These are phyloP conservation scores for Rhinolophus sinicus DNA, from an alignment of 2,113 vertebrate genomes.

Conservation along the genomic window DNA sequence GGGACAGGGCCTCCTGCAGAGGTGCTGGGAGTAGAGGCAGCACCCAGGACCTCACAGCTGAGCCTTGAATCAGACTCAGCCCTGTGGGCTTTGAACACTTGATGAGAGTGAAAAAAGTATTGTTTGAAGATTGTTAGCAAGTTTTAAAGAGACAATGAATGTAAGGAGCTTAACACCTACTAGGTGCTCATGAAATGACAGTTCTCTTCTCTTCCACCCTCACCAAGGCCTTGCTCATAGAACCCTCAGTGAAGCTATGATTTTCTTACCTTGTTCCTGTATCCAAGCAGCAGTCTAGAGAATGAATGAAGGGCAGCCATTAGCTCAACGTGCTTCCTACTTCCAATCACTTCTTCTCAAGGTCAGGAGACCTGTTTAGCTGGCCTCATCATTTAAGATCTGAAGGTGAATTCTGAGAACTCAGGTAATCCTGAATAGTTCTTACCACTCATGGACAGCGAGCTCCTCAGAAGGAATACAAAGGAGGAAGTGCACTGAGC, in stretches of 20 bases:
- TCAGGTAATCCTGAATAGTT: too few relatives aligned
- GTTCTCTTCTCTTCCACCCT: not conserved
- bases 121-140: not conserved
- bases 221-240: not conserved
- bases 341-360: not conserved
- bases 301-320: not conserved
- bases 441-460: accelerated
- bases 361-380: too few relatives aligned
- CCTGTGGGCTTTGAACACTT: not conserved
- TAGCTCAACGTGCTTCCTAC: not conserved
- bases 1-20: not conserved
- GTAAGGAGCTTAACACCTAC: not conserved
- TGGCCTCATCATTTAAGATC: not conserved
- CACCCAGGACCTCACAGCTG: not conserved
- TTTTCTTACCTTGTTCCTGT: not conserved
- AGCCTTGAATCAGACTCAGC: not conserved
- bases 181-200: not conserved
- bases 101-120: not conserved
- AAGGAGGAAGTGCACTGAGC: not conserved
- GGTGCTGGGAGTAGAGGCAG: not conserved
- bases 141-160: not conserved
- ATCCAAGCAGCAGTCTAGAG: not conserved
- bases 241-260: not conserved
- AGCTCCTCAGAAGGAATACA: not conserved
- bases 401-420: not conserved